Evolutionary conservation across 2,113 vertebrate species (phyloP), one percentile per base, ranked within the genome.

Genomic region (Cyanoderma ruficeps): DNA sequence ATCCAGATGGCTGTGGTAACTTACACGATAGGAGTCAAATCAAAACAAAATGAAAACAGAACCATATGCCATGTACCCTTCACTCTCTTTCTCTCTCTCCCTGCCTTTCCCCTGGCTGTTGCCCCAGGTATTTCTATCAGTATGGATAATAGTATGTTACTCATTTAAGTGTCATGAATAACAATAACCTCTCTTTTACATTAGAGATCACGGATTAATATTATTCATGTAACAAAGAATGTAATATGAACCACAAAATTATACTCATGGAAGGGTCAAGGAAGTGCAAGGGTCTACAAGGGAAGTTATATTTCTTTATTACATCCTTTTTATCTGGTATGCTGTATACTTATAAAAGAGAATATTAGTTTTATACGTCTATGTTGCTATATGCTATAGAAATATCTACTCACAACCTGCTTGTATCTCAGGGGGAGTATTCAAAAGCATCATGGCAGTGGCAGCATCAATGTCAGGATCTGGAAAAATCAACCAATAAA

Each of bases 401-500:
- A 97, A 93, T 97, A 98, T 98, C 97, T 98, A 98, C 98, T 98
- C 98, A 98, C 98, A 98, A 98, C 98, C 98, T 98, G 98, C 98
- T 97, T 98, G 98, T 98, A 98, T 98, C 97, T 98, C 98, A 98
- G 98, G 97, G 98, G 98, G 97, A 98, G 98, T 97, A 98, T 98
- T 98, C 98, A 98, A 98, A 98, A 98, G 98, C 98, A 98, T 98
- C 98, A 98, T 98, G 98, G 98, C 98, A 98, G 97, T 98, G 97
- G 98, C 98, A 96, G 98, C 98, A 96, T 98, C 98, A 98, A 98
- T 98, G 98, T 98, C 98, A 97, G 98, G 98, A 98, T 98, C 98
- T 98, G 98, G 98, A 98, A 98, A 98, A 98, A 97, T 98, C 98
- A 98, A 98, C 97, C 98, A 98, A 98, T 98, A 98, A 98, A 98